phyloP scores from a whole-genome alignment of 2,888 invertebrate genomes.

The Latheticus oryzae region DNA sequence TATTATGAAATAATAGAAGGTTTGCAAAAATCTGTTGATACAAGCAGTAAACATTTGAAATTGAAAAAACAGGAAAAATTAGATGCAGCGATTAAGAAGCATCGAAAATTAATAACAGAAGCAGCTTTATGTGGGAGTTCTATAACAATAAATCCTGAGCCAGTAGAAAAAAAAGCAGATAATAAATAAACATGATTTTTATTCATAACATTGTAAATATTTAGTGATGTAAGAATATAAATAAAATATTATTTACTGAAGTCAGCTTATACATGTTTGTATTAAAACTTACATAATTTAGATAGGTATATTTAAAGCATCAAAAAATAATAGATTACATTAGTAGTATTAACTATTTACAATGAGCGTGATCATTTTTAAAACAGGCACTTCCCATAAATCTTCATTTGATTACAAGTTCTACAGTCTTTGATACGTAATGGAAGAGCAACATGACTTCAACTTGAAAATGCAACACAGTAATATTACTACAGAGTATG shows the following conservation, averaged over 20 bases:
- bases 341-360: conserved; percentile 49
- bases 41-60: conserved; percentile 50
- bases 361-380: conserved; percentile 44
- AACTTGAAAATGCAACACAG: conserved; percentile 35
- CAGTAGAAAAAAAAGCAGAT: no score
- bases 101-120: conserved; percentile 54
- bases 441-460: conserved; percentile 34
- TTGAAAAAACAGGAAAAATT: conserved; percentile 54
- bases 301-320: conserved; percentile 52
- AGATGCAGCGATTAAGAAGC: conserved; percentile 54
- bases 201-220: conserved; percentile 50
- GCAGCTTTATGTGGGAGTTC: conserved; percentile 55
- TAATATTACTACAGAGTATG: conserved; percentile 29
- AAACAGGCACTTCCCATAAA: conserved; percentile 52
- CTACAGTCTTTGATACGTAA: conserved; percentile 34
- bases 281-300: conserved; percentile 51
- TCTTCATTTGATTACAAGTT: conserved; percentile 27
- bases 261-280: conserved; percentile 42
- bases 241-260: conserved; percentile 51
- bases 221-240: conserved; percentile 56
- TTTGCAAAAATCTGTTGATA: conserved; percentile 52
- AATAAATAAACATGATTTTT: conserved; percentile 49
- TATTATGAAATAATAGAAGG: conserved; percentile 65
- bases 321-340: conserved; percentile 50
- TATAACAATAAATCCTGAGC: conserved; percentile 54